A percentile compares a stretch with the other conserved stretches of the same genome.
phyloP scores from a whole-genome alignment of 2,888 invertebrate genomes.

The Cerceris rybyensis region DNA sequence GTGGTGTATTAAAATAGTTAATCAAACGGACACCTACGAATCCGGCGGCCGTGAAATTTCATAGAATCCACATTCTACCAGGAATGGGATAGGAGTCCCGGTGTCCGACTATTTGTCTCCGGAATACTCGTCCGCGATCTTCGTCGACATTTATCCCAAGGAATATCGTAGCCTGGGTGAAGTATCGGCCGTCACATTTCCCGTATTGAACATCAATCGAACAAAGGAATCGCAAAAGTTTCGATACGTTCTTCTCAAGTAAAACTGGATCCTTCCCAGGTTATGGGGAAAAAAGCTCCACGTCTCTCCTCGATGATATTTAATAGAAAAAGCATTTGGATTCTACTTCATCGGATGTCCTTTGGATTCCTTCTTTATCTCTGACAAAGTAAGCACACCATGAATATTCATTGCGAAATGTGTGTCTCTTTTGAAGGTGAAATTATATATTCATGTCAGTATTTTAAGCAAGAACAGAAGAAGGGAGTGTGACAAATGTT shows the following conservation, averaged over 20 bases:
- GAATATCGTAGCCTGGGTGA: constrained; percentile 69
- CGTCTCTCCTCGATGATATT: constrained; percentile 21
- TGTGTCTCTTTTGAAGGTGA: neutral
- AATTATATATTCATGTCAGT: neutral
- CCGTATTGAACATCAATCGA: constrained; percentile 67
- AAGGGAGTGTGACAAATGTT: neutral
- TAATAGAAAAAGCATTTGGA: constrained; percentile 40
- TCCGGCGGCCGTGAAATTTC: constrained; percentile 44
- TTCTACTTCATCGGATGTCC: neutral
- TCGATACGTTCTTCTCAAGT: constrained; percentile 39
- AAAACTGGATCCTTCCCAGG: constrained; percentile 19
- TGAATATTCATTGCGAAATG: neutral
- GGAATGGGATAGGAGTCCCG: constrained; percentile 48
- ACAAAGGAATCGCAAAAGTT: constrained; percentile 59
- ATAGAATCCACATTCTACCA: constrained; percentile 48
- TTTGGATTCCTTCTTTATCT: neutral
- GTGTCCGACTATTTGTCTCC: constrained; percentile 63
- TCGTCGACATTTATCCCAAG: constrained; percentile 69
- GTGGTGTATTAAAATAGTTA: constrained; percentile 11
- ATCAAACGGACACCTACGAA: constrained; percentile 18
- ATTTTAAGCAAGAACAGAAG: neutral
- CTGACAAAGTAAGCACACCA: neutral
- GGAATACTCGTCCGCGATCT: constrained; percentile 66
- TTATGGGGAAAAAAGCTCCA: constrained; percentile 1
- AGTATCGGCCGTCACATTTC: constrained; percentile 71